Percentiles rank a stretch among this genome's conserved stretches.
Conservation (phyloP, 2,888 invertebrate genomes). For the Lasioglossum figueresi region DNA sequence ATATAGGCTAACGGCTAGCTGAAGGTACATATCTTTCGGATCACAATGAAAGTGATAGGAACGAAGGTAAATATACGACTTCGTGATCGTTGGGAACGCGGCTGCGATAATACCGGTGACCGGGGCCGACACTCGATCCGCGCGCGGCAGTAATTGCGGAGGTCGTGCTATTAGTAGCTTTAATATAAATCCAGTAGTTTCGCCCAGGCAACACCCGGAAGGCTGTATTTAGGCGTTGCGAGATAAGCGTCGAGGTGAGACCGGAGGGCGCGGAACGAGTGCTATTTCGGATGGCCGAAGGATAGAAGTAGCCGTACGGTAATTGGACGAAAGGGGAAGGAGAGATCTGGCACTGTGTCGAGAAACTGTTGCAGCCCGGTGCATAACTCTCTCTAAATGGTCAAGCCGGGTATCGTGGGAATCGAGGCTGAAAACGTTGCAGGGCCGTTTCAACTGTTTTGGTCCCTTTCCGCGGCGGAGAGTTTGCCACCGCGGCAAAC, state of each 20-base stretch:
- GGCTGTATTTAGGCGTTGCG: constrained; percentile 23
- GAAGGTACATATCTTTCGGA: neutral
- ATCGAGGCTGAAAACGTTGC: constrained; percentile 52
- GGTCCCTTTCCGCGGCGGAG: constrained; percentile 22
- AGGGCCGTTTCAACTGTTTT: neutral
- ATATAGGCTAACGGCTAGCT: neutral
- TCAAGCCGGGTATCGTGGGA: constrained; percentile 59
- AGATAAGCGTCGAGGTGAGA: constrained; percentile 34
- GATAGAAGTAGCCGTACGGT: neutral
- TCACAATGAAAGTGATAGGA: constrained; percentile 17
- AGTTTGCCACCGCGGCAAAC: constrained; percentile 12
- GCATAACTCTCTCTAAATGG: constrained; percentile 49
- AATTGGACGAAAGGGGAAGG: constrained; percentile 36
- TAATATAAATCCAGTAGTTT: constrained; percentile 38
- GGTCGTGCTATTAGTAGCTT: constrained; percentile 33
- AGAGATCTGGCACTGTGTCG: constrained; percentile 29
- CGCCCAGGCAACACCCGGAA: constrained; percentile 32
- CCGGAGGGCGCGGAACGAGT: neutral
- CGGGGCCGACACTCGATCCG: neutral
- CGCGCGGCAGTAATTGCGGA: constrained; percentile 28
- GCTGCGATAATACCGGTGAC: constrained; percentile 29
- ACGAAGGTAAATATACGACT: neutral
- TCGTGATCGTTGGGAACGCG: constrained; percentile 7
- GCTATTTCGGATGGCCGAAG: constrained; percentile 13
- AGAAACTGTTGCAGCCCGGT: constrained; percentile 37